Percentiles rank a stretch among this genome's conserved stretches.
Conservation (phyloP, 64 coral and sea anemone genomes). For the Anthopleura sola region DNA sequence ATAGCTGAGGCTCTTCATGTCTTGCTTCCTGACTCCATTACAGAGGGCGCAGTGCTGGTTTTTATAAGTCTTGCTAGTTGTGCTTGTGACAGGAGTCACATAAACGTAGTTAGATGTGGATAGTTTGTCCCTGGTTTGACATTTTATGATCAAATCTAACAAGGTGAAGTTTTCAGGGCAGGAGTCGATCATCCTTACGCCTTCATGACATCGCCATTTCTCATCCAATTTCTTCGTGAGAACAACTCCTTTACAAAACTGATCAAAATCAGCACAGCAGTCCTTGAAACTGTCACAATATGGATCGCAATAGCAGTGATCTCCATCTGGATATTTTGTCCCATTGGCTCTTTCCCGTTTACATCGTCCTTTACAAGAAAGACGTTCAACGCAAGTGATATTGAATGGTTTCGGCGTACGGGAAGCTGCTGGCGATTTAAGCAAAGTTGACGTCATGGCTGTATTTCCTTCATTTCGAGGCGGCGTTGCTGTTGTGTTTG, state of each 20-base stretch:
- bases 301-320: background rate
- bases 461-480: background rate
- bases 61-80: background rate
- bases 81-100: background rate
- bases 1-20: background rate
- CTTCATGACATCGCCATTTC: background rate
- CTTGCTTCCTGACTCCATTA: background rate
- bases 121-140: background rate
- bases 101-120: background rate
- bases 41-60: background rate
- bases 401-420: background rate
- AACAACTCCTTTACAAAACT: background rate
- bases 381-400: background rate
- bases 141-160: background rate
- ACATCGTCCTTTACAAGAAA: conserved; percentile 9
- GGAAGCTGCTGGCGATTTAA: background rate
- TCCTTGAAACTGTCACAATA: conserved; percentile 2
- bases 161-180: background rate
- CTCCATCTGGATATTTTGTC: background rate
- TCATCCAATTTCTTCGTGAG: background rate
- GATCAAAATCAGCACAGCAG: conserved; percentile 1
- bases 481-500: background rate
- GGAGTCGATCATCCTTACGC: background rate
- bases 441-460: background rate
- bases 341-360: background rate